These are phyloP conservation scores for Troides oblongomaculatus DNA, from an alignment of 2,888 invertebrate genomes.

Conservation along the genomic window DNA sequence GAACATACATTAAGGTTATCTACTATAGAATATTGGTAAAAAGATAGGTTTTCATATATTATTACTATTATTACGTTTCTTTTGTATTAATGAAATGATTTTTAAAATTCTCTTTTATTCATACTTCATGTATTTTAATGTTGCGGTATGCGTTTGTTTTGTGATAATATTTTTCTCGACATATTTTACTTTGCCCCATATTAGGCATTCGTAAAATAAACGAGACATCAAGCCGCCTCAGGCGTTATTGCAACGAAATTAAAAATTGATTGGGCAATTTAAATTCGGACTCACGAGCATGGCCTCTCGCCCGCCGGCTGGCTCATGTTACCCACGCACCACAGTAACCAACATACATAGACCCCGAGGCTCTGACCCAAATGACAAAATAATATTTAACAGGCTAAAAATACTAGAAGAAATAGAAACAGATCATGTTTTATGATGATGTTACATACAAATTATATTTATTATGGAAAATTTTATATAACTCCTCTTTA, in stretches of 20 bases:
- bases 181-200: slow-evolving; percentile 19
- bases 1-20: no score
- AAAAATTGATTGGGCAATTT: slow-evolving; percentile 72
- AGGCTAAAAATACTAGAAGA: not conserved
- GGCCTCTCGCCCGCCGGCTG: slow-evolving; percentile 48
- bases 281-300: slow-evolving; percentile 68
- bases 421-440: no score
- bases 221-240: slow-evolving; percentile 1
- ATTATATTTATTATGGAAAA: no score
- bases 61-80: no score
- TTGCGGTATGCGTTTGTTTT: not conserved
- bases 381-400: not conserved
- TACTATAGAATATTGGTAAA: no score
- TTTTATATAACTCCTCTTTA: no score
- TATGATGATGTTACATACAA: no score
- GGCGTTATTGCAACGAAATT: slow-evolving; percentile 56
- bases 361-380: slow-evolving; percentile 25
- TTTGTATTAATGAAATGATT: no score
- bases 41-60: no score
- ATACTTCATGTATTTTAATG: not conserved
- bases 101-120: not conserved
- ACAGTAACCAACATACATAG: slow-evolving; percentile 42
- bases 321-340: slow-evolving; percentile 48
- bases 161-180: slow-evolving; percentile 10
- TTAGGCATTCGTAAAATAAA: slow-evolving; percentile 20